Conservation (phyloP, 2,888 invertebrate genomes). For the Sphaerophoria taeniata region DNA sequence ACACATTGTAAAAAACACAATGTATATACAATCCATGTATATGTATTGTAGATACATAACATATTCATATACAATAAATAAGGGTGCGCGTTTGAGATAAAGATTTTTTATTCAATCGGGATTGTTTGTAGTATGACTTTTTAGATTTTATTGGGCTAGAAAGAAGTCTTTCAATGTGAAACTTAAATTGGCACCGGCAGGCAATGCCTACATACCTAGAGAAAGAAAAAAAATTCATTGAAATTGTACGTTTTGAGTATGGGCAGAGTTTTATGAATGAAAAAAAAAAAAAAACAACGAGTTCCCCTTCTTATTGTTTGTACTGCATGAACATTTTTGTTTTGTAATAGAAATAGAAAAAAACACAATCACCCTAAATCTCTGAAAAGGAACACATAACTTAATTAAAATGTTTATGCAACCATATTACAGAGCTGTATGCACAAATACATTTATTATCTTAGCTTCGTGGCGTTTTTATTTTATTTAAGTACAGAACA, state of each 20-base stretch:
- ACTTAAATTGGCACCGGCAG: neutral
- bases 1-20: too few relatives aligned
- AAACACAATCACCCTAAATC: conserved; percentile 18
- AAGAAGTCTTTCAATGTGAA: too few relatives aligned
- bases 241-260: neutral
- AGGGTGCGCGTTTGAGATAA: too few relatives aligned
- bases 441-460: neutral
- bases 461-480: too few relatives aligned
- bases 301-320: conserved; percentile 33
- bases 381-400: conserved; percentile 23
- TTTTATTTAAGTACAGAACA: too few relatives aligned
- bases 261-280: conserved; percentile 9
- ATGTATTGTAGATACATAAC: too few relatives aligned
- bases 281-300: conserved; percentile 25
- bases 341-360: conserved; percentile 26
- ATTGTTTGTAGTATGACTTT: too few relatives aligned
- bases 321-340: conserved; percentile 34
- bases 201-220: neutral
- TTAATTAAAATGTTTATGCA: conserved; percentile 30
- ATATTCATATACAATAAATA: too few relatives aligned
- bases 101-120: too few relatives aligned
- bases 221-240: conserved; percentile 17
- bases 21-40: too few relatives aligned
- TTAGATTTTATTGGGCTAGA: too few relatives aligned
- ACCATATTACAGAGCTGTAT: neutral